Evolutionary conservation across 2,888 invertebrate species (phyloP).

Genomic region (Allygus modestus): DNA sequence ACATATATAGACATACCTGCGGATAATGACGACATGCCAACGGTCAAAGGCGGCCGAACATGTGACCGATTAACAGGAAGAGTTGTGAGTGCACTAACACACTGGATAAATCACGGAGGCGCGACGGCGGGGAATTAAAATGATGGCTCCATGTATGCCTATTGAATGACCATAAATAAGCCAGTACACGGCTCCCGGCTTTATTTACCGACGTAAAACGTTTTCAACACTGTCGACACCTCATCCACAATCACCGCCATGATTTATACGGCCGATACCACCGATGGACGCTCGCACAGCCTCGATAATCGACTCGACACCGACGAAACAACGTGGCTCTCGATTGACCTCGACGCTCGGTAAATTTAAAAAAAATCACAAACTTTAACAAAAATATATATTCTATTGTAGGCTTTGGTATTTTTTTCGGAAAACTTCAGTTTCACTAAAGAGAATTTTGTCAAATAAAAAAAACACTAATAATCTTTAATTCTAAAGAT

Average conservation of each 20-base stretch:
- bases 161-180: conserved; percentile 55
- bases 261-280: not conserved
- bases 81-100: not conserved
- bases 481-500: too few relatives aligned
- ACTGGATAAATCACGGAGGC: not conserved
- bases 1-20: too few relatives aligned
- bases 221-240: conserved; percentile 30
- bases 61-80: not conserved
- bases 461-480: too few relatives aligned
- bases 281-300: not conserved
- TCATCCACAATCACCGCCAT: not conserved
- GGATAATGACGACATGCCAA: too few relatives aligned
- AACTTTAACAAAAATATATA: too few relatives aligned
- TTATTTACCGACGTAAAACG: conserved; percentile 20
- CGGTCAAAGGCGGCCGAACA: too few relatives aligned
- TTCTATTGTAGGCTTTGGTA: too few relatives aligned
- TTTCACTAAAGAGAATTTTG: too few relatives aligned
- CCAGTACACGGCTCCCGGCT: conserved; percentile 15
- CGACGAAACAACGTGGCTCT: too few relatives aligned
- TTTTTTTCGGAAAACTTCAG: too few relatives aligned
- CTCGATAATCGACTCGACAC: not conserved
- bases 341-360: too few relatives aligned
- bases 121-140: conserved; percentile 37
- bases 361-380: too few relatives aligned
- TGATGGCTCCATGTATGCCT: conserved; percentile 47